A percentile compares a stretch with the other conserved stretches of the same genome.
These are phyloP conservation scores for Lamproptera curius DNA, from an alignment of 2,888 invertebrate species.

Conservation along the genomic window DNA sequence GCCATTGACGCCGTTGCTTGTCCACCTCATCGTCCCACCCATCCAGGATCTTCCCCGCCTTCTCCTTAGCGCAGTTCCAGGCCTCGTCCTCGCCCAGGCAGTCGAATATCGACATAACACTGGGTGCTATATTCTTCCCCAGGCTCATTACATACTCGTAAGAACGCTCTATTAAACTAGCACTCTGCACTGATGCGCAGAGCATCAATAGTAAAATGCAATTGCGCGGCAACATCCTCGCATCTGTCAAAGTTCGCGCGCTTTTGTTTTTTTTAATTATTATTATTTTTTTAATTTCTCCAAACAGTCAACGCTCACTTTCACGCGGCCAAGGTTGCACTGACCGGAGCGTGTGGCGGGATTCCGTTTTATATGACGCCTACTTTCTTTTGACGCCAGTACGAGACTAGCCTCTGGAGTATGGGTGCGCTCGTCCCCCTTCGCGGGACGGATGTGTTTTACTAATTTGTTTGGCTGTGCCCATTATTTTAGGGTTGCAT, in stretches of 20 bases:
- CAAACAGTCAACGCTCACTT: slow-evolving; percentile 29
- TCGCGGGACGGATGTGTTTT: slow-evolving; percentile 20
- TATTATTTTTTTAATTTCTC: too few relatives aligned
- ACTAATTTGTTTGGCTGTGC: slow-evolving; percentile 22
- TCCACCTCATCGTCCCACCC: slow-evolving; percentile 56
- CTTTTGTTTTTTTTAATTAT: slow-evolving; percentile 30
- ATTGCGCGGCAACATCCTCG: slow-evolving; percentile 48
- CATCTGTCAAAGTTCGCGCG: slow-evolving; percentile 27
- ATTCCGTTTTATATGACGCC: slow-evolving; percentile 34
- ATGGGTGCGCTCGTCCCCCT: slow-evolving; percentile 21
- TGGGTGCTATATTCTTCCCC: slow-evolving; percentile 65
- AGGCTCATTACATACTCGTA: slow-evolving; percentile 63
- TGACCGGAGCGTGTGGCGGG: slow-evolving; percentile 38
- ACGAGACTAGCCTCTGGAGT: neutral
- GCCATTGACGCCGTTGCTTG: slow-evolving; percentile 57
- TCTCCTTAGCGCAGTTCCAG: slow-evolving; percentile 75
- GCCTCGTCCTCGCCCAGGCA: slow-evolving; percentile 71
- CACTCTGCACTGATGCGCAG: slow-evolving; percentile 48
- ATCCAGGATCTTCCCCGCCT: slow-evolving; percentile 73
- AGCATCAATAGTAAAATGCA: slow-evolving; percentile 41
- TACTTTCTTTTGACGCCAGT: slow-evolving; percentile 39
- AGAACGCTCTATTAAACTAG: slow-evolving; percentile 51
- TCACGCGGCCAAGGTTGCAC: slow-evolving; percentile 50
- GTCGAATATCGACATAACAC: slow-evolving; percentile 72
- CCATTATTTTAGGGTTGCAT: slow-evolving; percentile 16